phyloP scores from a whole-genome alignment of 35 echinoderm and acorn worm genomes.

The Apostichopus japonicus region DNA sequence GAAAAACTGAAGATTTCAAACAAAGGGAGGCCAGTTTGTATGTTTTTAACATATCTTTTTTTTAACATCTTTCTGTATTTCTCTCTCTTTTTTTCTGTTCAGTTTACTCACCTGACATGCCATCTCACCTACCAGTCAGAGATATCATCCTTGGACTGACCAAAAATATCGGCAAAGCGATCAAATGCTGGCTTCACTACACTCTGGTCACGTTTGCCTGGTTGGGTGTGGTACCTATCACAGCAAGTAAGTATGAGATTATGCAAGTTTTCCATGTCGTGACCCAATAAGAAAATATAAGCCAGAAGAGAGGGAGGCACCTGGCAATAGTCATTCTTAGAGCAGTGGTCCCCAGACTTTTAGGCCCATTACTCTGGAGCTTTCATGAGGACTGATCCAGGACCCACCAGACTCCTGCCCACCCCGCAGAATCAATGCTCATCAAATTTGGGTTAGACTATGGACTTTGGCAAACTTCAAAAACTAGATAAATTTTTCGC shows the following conservation, averaged over 20 bases:
- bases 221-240: constrained; percentile 91
- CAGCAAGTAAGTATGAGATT: constrained; percentile 84
- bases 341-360: no score
- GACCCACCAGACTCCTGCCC: no score
- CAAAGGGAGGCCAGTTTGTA: neutral
- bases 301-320: no score
- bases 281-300: no score
- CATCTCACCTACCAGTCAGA: constrained; percentile 75
- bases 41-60: neutral
- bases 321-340: no score
- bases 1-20: neutral
- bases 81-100: neutral
- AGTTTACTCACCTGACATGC: constrained; percentile 99
- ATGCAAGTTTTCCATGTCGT: no score
- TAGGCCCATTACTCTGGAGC: no score
- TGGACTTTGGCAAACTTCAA: no score
- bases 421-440: no score
- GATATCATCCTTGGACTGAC: constrained; percentile 82
- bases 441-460: no score
- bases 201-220: constrained; percentile 95
- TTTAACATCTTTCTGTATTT: neutral
- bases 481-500: no score
- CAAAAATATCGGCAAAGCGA: constrained; percentile 92
- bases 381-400: no score
- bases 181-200: constrained; percentile 96